Evolutionary conservation across 2,888 invertebrate species (phyloP), one percentile per base, ranked within the genome.

Genomic region (Melitaea athalia): DNA sequence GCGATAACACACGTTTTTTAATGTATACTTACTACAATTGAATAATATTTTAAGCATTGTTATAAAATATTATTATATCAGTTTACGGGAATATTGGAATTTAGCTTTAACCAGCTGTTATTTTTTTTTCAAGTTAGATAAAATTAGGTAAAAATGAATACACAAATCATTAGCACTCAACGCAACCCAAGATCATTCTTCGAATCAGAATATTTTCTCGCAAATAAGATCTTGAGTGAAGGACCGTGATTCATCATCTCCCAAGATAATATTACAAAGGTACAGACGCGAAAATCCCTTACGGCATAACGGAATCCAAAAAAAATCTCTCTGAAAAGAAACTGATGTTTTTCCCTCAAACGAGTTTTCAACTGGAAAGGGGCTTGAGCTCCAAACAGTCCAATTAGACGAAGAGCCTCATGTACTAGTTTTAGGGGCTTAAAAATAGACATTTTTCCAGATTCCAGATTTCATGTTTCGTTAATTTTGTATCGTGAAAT

Each of bases 401-500:
- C 71, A 71, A 71, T 71, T 76, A 81, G 79, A 80, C 79, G 75
- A 76, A 77, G 66, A 71, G 66, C 68, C 65, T 14, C 15, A 71
- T 61, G 68, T 60, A 57, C 68, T 68, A 66, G 65, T 57, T 66
- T 68, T 60, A 63, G 45, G 59, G 49, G 31, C 45, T 57, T 62
- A 57, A 62, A 61, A 55, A 62, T 61, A 67, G 55, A 24, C 49
- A 59, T 49, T 60, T 59, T 66, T 66, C 49, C 55, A 59, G 65
- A 24, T 14, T 31, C 14, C 33, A 45, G 62, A 62, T 65, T 60
- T 17, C 43, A 43, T 45, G 43, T 15, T 60, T 33, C 6, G 24
- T 53, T n/a, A 43, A 8, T 57, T 15, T 57, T 15, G 15, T 57
- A 42, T 15, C 53, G 31, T 55, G n/a, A 52, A 52, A 52, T 17